Evolutionary conservation across 2,113 vertebrate genomes (phyloP), one percentile per base, ranked within the genome.

Genomic region (Brachionichthys hirsutus): DNA sequence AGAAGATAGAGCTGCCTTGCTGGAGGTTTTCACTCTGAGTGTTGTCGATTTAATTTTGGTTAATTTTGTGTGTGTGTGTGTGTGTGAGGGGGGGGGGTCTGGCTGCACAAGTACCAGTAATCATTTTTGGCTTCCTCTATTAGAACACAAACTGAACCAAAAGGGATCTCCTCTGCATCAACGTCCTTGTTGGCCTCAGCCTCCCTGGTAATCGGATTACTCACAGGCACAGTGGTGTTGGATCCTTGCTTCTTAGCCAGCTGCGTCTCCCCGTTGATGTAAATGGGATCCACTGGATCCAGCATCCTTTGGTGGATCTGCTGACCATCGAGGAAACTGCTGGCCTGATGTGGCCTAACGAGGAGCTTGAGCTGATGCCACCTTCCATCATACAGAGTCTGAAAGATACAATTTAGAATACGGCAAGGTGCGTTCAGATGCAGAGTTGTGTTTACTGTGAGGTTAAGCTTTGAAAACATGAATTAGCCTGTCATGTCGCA

Each of bases 321-420:
- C 12, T 77, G 14, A 40, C 91, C 91, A 2, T 93, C 91, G 6
- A 93, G 77, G 63, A 86, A 93, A 72, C 78, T 40, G 24, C 58
- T 52, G 8, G 89, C 80, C n/a, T 70, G 75, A 3, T 5, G 61
- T 3, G 81, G 81, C 18, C 77, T 76, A 40, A 93, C 87, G 20
- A 92, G 63, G 19, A 93, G 59, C 75, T 91, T 93, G 54, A 93
- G 75, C 75, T 93, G 92, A 68, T 93, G 92, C 92, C 92, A 93
- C 40, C 79, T 78, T 38, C 78, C 87, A 42, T 89, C 82, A 45
- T 72, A 89, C 13, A 89, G 75, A 17, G 30, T 12, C 87, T 89
- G 46, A 44, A 14, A 65, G 7, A 15, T 18, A 14, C 2, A 17
- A 10, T 42, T 71, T 11, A 46, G 14, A 12, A 58, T 6, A 34